These are phyloP conservation scores for Phortica variegata DNA, from an alignment of 1,140 invertebrate genomes.

Conservation along the genomic window DNA sequence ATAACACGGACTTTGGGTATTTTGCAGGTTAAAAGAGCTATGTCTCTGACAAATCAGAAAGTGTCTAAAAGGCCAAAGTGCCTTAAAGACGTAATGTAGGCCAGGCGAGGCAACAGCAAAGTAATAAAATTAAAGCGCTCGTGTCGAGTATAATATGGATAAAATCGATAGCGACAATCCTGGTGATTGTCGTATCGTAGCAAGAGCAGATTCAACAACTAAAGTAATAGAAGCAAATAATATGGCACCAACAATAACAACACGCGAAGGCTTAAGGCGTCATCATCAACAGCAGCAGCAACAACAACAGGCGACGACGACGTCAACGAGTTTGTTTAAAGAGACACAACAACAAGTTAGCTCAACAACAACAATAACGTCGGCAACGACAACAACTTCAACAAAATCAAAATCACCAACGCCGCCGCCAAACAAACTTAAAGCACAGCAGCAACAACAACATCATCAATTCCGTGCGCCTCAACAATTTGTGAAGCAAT, in stretches of 20 bases:
- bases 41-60: not conserved
- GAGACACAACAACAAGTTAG: constrained; percentile 13
- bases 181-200: constrained; percentile 43
- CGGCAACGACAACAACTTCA: constrained; percentile 1
- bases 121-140: not conserved
- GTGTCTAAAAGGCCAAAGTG: constrained; percentile 7
- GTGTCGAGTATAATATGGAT: constrained; percentile 24
- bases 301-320: not conserved
- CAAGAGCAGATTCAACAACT: constrained; percentile 21
- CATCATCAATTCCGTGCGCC: constrained; percentile 52
- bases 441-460: constrained; percentile 21
- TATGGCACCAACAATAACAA: constrained; percentile 36
- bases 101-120: not conserved
- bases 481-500: constrained; percentile 33
- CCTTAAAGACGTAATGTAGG: too few species aligned
- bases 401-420: constrained; percentile 30
- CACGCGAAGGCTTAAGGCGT: constrained; percentile 26
- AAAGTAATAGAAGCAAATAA: constrained; percentile 15
- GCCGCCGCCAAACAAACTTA: constrained; percentile 27
- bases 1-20: not conserved
- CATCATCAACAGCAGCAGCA: constrained; percentile 23
- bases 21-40: not conserved
- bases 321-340: not conserved
- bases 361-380: constrained; percentile 2
- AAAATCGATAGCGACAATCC: constrained; percentile 38